Evolutionary conservation across 2,113 vertebrate species (phyloP), one percentile per base, ranked within the genome.

Genomic region (Cricetomys ansorgei): DNA sequence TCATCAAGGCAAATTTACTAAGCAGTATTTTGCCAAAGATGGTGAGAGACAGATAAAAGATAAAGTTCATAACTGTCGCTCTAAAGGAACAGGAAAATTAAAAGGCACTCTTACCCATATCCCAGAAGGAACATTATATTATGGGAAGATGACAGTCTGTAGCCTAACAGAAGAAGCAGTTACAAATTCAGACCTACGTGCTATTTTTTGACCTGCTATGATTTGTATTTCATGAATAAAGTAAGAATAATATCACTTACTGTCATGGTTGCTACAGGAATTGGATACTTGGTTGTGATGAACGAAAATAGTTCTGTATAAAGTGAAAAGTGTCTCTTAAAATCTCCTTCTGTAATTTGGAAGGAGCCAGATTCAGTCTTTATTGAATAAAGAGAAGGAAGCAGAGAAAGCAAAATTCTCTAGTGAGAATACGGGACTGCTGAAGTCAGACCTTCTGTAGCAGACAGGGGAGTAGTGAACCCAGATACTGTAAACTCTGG

Each of bases 271-370:
- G 16, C 64, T 90, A 67, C 17, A 31, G 76, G 25, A 55, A 77
- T 75, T 27, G 89, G 16, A 55, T 76, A 67, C 91, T 59, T 45
- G 77, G 31, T 77, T 87, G 55, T 84, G 16, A 69, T 55, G 64
- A 89, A 89, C 83, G 40, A 89, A 91, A 77, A 81, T 67, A 72
- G 48, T 62, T 86, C 34, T 87, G 53, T 80, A 37, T 45, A 31
- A 83, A 93, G 89, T 73, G 25, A 96, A 77, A 87, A 86, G 57
- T 29, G 27, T 62, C n/a, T 92, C 76, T 72, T 75, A 85, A 76
- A 86, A 5, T 8, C 3, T 37, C 31, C 10, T 83, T 91, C 55
- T 92, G 27, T 94, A 73, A 62, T 70, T 90, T 43, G 37, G 27
- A 72, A 92, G 64, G 77, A 53, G 67, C 13, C 34, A 83, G 37